Base-by-base conservation (phyloP, 2,888 invertebrate species). In the Caenorhabditis angaria region DNA sequence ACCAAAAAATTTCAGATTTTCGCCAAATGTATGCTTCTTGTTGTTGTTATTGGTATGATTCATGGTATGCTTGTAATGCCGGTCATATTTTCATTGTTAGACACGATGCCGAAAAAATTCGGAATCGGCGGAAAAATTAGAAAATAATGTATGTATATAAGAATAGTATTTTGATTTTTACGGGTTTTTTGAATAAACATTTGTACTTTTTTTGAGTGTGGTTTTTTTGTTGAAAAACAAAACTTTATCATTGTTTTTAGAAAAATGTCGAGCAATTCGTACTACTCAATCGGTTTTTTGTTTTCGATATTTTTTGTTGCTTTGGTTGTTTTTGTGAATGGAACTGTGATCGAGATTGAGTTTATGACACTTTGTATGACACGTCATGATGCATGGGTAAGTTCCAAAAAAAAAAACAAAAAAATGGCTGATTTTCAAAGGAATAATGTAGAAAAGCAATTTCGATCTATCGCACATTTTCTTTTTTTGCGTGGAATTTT, bases 51-150 rank as follows among this genome's bases (percentile, higher is more conserved):
- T 27, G 85, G 86, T 20, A 76, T 83, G 54, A 59, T 87, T 32
- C 86, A 86, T 68, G 86, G 86, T 1, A 75, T 86, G 48, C 54
- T 86, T 20, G 81, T 86, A 8, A 86, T 86, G 61, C 86, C 86
- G 6, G 83, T 83, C 27, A 75, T 86, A 35, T 84, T 86, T 70
- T 75, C 77, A 24, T 66, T 83, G 20, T 61, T 81, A n/a, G 80
- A 82, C 10, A 61, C 68, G 12, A 56, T 83, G 10, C 79, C 79
- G 1, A 35, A 53, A 25, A 72, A 72, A 24, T 20, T 67, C 24
- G 56, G 62, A n/a, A n/a, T n/a, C n/a, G n/a, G n/a, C n/a, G n/a
- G n/a, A 3, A 41, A 41, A 41, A 41, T 41, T 41, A 41, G 41
- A 41, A 41, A 41, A 41, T 41, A 41, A 41, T 41, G 41, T 41